Conservation (phyloP, 2,797 vertebrate species). For the Rachycentron canadum region DNA sequence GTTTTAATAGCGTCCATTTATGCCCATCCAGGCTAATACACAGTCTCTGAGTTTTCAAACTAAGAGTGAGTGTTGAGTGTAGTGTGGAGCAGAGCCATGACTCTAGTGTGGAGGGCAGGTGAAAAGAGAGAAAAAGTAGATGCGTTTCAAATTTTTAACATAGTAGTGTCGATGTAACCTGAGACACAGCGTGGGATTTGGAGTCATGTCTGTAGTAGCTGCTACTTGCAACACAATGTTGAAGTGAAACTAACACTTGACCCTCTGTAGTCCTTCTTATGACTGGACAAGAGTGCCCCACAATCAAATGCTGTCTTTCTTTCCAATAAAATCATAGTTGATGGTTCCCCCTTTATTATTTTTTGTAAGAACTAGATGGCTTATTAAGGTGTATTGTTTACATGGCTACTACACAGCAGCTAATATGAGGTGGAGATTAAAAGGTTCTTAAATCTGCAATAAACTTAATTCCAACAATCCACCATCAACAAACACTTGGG, state of each 20-base stretch:
- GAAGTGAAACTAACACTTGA: neutral
- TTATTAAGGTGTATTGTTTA: neutral
- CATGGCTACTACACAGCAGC: neutral
- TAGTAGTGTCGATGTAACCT: too few relatives aligned
- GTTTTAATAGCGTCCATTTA: too few relatives aligned
- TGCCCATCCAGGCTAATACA: too few relatives aligned
- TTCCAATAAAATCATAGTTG: neutral
- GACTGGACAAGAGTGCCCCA: neutral
- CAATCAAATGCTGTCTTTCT: neutral
- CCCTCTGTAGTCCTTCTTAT: neutral
- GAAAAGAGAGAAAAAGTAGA: too few relatives aligned
- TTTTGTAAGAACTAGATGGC: neutral
- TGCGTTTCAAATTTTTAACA: too few relatives aligned
- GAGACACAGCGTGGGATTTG: neutral
- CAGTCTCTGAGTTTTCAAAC: too few relatives aligned
- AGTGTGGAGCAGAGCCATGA: too few relatives aligned
- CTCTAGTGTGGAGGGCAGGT: too few relatives aligned
- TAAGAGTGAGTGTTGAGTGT: too few relatives aligned
- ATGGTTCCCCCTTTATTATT: neutral
- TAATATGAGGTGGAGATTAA: conserved; percentile 10
- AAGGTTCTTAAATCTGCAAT: conserved; percentile 3
- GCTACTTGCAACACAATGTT: neutral
- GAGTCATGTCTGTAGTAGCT: neutral
- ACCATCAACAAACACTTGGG: conserved; percentile 51
- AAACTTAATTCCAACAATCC: conserved; percentile 20